Evolutionary conservation across 1,140 invertebrate genomes (phyloP), one percentile per base, ranked within the genome.

Genomic region (Apis laboriosa): DNA sequence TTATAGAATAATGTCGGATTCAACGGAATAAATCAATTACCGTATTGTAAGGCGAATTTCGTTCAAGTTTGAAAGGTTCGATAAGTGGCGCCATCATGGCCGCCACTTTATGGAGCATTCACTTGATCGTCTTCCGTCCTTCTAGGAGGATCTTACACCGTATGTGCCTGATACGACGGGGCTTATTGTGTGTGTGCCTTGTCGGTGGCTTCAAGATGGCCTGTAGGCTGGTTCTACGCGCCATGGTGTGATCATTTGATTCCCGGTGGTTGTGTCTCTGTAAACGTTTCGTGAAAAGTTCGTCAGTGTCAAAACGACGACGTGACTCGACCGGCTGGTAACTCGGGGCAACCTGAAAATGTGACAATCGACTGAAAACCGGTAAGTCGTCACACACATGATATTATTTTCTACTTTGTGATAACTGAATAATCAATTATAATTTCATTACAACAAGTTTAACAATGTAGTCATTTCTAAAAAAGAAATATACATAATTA

Each of bases 201-300:
- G 73, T 76, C 70, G 76, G 84, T 88, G 74, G 80, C 82, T 84
- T 79, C 87, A 90, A 90, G 84, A 89, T 90, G 88, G 88, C 88
- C 82, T 82, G 84, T 71, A 60, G 67, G 71, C 74, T 79, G 76
- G 56, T 77, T 73, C 68, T 76, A 64, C 77, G 76, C 80, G 75
- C 78, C 72, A 72, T 80, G 70, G 78, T 83, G 83, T 73, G 51
- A 79, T 61, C 34, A 19, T 84, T 78, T 66, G 61, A 61, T 24
- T 53, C 28, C 43, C 51, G 71, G 83, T 81, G 71, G 43, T 77
- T 75, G 66, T 79, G 60, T 61, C n/a, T 24, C 51, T 9, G 51
- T n/a, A 66, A 67, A 56, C 21, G 63, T 80, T 63, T 64, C 71
- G 77, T 34, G 55, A 70, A 68, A 58, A 77, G 21, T 66, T 77